Evolutionary conservation across 53 echinoderm and acorn worm genomes (phyloP).

Genomic region (Mesocentrotus franciscanus): DNA sequence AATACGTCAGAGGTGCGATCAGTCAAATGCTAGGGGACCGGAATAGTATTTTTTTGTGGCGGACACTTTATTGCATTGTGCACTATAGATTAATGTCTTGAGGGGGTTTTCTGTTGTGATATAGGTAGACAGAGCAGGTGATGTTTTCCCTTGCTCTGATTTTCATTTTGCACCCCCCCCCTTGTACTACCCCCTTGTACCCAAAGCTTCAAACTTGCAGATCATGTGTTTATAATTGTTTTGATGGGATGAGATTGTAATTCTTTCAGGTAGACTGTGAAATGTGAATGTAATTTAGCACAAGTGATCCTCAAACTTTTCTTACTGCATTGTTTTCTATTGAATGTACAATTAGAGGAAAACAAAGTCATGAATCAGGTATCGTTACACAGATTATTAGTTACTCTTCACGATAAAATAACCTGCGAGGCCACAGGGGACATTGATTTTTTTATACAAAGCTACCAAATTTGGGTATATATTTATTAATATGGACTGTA

Average conservation of each 20-base stretch:
- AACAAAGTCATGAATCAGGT: too few species aligned
- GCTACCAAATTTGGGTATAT: too few species aligned
- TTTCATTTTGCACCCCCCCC: not conserved
- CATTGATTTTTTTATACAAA: too few species aligned
- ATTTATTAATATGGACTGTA: too few species aligned
- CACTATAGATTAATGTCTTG: slow-evolving; percentile 33
- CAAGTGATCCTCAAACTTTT: not conserved
- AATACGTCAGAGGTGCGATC: slow-evolving; percentile 11
- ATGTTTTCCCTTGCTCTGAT: not conserved
- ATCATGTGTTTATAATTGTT: not conserved
- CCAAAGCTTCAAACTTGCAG: not conserved
- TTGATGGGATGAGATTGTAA: too few species aligned
- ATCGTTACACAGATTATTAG: too few species aligned
- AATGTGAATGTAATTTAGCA: not conserved
- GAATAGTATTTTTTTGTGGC: slow-evolving; percentile 18
- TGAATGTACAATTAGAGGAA: too few species aligned
- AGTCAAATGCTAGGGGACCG: not conserved
- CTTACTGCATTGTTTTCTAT: too few species aligned
- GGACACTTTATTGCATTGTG: slow-evolving; percentile 5
- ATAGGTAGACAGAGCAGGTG: slow-evolving; percentile 16
- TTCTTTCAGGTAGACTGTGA: not conserved
- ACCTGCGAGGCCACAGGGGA: too few species aligned
- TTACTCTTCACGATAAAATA: too few species aligned
- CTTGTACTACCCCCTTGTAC: not conserved
- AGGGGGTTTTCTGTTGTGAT: not conserved